Percentiles rank a stretch among this genome's conserved stretches.
Conservation (phyloP, 2,113 vertebrate species). For the Micromys minutus region DNA sequence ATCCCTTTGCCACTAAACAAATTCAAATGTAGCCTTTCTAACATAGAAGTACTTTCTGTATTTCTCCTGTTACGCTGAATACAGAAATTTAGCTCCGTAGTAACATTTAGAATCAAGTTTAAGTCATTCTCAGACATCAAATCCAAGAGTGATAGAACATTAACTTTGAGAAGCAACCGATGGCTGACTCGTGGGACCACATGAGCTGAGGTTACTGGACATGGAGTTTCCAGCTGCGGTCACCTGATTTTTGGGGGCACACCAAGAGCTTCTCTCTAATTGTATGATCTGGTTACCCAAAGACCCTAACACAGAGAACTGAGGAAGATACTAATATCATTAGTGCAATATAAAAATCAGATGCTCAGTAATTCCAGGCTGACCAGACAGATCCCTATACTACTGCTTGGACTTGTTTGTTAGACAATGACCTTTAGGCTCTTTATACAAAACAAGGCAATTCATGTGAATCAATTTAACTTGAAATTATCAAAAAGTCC, state of each 20-base stretch:
- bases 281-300: background rate
- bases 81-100: background rate
- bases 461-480: constrained; percentile 44
- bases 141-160: background rate
- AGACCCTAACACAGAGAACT: background rate
- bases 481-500: constrained; percentile 17
- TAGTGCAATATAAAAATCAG: background rate
- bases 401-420: constrained; percentile 9
- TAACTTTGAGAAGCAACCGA: background rate
- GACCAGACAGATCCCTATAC: background rate
- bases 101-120: background rate
- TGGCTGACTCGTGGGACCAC: background rate
- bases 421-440: constrained; percentile 27
- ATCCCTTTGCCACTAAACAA: background rate
- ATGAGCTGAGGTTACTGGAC: background rate
- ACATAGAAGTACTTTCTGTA: background rate
- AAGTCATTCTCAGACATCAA: background rate
- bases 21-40: background rate
- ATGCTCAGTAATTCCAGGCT: background rate
- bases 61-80: background rate
- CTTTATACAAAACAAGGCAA: background rate
- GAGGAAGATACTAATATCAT: background rate
- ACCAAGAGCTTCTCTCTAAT: background rate
- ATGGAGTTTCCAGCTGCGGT: background rate
- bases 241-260: background rate